A percentile compares a stretch with the other conserved stretches of the same genome.
Evolutionary conservation across 2,888 invertebrate species (phyloP).

Genomic region (Orthosia incerta): DNA sequence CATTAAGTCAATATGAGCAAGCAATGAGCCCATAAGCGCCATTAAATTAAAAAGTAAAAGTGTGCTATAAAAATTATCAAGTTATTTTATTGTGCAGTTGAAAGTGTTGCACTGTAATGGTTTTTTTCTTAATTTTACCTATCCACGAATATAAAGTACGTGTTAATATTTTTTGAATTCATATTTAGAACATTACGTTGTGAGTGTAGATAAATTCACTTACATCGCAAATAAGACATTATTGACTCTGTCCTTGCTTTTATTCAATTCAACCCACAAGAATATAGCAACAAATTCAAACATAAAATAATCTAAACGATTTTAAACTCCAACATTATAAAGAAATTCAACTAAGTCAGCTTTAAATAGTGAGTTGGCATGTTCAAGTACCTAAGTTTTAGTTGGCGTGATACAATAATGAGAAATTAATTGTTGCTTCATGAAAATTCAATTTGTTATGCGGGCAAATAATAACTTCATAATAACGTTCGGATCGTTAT

Average conservation of each 20-base stretch:
- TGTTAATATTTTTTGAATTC: too few species aligned
- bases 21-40: too few species aligned
- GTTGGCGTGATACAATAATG: constrained; percentile 78
- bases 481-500: constrained; percentile 51
- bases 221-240: too few species aligned
- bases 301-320: constrained; percentile 26
- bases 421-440: constrained; percentile 79
- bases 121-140: too few species aligned
- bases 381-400: constrained; percentile 70
- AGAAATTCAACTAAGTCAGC: constrained; percentile 46
- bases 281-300: neutral
- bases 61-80: too few species aligned
- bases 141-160: too few species aligned
- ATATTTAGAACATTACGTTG: too few species aligned
- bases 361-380: constrained; percentile 70
- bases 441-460: constrained; percentile 80
- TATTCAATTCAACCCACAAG: neutral
- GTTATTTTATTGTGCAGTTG: too few species aligned
- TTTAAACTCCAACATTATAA: constrained; percentile 38
- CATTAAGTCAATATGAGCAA: too few species aligned
- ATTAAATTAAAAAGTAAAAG: too few species aligned
- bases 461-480: constrained; percentile 73
- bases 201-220: too few species aligned
- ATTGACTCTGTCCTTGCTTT: neutral
- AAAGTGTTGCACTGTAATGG: too few species aligned